Evolutionary conservation across 1,140 invertebrate species (phyloP).

Genomic region (Pogonognathellus flavescens): DNA sequence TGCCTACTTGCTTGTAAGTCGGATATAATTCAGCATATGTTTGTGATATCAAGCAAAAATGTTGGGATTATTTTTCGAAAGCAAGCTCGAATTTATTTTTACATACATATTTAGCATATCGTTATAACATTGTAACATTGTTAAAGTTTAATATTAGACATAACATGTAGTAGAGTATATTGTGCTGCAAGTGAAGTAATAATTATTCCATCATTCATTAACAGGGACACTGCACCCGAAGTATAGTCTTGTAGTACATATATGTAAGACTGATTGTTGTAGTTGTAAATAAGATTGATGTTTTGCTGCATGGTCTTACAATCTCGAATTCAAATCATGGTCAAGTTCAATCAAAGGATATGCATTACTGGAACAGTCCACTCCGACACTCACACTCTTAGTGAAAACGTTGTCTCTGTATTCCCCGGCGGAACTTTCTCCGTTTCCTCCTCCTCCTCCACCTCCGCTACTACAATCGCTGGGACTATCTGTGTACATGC

Average conservation of each 20-base stretch:
- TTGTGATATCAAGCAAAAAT: no score
- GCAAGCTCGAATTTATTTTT: slow-evolving; percentile 39
- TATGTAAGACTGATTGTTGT: neutral
- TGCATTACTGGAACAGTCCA: slow-evolving; percentile 4
- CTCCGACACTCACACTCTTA: neutral
- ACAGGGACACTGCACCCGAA: neutral
- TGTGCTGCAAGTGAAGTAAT: neutral
- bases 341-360: slow-evolving; percentile 45
- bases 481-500: neutral
- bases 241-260: neutral
- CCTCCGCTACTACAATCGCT: slow-evolving; percentile 11
- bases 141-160: neutral
- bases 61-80: slow-evolving; percentile 25
- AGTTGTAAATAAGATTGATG: neutral
- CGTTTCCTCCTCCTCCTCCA: neutral
- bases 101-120: neutral
- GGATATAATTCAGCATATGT: no score
- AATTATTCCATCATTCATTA: neutral
- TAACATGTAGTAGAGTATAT: neutral
- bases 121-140: neutral
- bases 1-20: no score
- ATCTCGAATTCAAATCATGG: slow-evolving; percentile 32
- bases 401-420: slow-evolving; percentile 6
- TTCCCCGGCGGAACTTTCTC: slow-evolving; percentile 19
- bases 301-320: neutral